phyloP scores from a whole-genome alignment of 1,140 invertebrate genomes.

The Drosophila bipectinata region DNA sequence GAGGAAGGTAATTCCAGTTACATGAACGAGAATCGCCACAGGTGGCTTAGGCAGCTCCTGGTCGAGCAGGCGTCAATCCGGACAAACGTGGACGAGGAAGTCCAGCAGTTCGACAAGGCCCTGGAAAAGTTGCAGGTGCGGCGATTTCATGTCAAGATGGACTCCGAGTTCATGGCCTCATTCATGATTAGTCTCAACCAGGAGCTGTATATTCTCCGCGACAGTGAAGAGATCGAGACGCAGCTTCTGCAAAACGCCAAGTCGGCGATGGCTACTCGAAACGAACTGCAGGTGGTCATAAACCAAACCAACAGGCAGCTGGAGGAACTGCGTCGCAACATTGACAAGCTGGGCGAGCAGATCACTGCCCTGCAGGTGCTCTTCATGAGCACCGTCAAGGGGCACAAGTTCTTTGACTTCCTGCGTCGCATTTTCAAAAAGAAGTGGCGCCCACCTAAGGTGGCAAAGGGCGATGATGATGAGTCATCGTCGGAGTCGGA shows the following conservation, averaged over 20 bases:
- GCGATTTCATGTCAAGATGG: slow-evolving; percentile 87
- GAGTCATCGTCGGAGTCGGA: slow-evolving; percentile 69
- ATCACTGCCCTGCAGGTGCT: slow-evolving; percentile 85
- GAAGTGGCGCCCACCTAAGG: slow-evolving; percentile 87
- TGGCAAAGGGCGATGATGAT: slow-evolving; percentile 63
- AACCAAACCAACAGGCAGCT: slow-evolving; percentile 86
- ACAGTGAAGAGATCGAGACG: slow-evolving; percentile 90
- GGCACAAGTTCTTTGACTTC: slow-evolving; percentile 90
- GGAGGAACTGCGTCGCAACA: slow-evolving; percentile 85
- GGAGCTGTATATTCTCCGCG: slow-evolving; percentile 90
- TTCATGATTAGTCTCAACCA: slow-evolving; percentile 91
- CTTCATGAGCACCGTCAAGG: slow-evolving; percentile 87
- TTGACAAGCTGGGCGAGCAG: slow-evolving; percentile 86
- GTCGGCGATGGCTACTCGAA: slow-evolving; percentile 84
- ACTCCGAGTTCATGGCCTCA: slow-evolving; percentile 87
- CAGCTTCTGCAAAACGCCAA: slow-evolving; percentile 86
- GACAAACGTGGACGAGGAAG: slow-evolving; percentile 85
- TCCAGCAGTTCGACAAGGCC: slow-evolving; percentile 88
- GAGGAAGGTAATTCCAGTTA: slow-evolving; percentile 52
- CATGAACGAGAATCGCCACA: slow-evolving; percentile 65
- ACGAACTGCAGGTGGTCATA: slow-evolving; percentile 84
- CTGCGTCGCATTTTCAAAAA: slow-evolving; percentile 91
- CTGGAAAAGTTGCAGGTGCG: slow-evolving; percentile 86
- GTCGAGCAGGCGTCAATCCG: slow-evolving; percentile 87
- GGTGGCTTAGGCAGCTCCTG: slow-evolving; percentile 84